phyloP scores from a whole-genome alignment of 92 coral and sea anemone genomes.

The Porites lobata region DNA sequence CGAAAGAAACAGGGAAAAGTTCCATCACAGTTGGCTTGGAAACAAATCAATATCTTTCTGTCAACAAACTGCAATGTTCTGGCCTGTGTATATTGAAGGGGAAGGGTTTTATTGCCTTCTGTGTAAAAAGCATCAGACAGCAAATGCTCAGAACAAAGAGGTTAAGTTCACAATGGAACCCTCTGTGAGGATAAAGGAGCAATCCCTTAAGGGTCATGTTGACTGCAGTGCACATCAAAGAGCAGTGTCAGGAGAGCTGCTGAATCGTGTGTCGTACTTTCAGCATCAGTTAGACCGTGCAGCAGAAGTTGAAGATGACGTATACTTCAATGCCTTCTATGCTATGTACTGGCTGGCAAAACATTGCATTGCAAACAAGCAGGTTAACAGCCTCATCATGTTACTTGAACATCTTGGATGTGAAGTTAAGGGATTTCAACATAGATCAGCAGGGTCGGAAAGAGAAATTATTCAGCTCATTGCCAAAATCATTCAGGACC shows the following conservation, averaged over 20 bases:
- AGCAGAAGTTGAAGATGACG: conserved; percentile 70
- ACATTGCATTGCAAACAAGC: conserved; percentile 72
- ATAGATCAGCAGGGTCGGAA: conserved; percentile 64
- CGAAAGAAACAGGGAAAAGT: conserved; percentile 70
- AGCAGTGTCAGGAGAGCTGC: conserved; percentile 66
- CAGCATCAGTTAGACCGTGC: conserved; percentile 57
- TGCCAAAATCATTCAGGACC: conserved; percentile 69
- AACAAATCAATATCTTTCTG: conserved; percentile 56
- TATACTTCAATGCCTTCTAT: conserved; percentile 63
- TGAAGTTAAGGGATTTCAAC: conserved; percentile 71
- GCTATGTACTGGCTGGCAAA: conserved; percentile 72
- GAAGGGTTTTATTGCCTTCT: conserved; percentile 70
- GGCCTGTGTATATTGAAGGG: conserved; percentile 66
- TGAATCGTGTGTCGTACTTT: conserved; percentile 65
- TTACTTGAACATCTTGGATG: conserved; percentile 68
- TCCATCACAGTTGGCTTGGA: conserved; percentile 76
- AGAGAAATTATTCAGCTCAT: conserved; percentile 67
- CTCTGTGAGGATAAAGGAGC: conserved; percentile 69
- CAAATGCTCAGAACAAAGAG: conserved; percentile 70
- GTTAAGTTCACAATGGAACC: conserved; percentile 67
- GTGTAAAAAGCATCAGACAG: conserved; percentile 72
- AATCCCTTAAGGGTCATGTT: conserved; percentile 66
- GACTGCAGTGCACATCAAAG: conserved; percentile 72
- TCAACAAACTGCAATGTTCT: conserved; percentile 60
- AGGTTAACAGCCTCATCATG: conserved; percentile 67